phyloP scores from a whole-genome alignment of 2,888 invertebrate species.

The Drosophila ustulata region DNA sequence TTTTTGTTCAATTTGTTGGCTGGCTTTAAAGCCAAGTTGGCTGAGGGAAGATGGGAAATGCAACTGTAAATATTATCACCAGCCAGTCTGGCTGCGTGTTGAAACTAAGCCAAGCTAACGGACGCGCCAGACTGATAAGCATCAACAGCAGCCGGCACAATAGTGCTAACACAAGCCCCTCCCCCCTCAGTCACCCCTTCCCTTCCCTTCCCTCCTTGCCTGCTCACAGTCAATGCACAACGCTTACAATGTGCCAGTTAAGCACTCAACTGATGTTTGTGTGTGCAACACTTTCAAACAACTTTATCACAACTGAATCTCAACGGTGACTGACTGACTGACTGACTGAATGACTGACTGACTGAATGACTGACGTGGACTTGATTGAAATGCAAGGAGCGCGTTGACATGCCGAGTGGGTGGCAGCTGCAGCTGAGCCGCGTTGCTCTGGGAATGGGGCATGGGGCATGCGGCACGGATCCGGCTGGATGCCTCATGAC shows the following conservation, averaged over 20 bases:
- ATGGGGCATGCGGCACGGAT: slow-evolving; percentile 1
- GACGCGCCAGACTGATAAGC: slow-evolving; percentile 75
- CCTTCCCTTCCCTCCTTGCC: background rate
- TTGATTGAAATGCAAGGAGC: slow-evolving; percentile 79
- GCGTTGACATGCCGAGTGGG: slow-evolving; percentile 74
- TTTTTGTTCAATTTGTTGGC: background rate
- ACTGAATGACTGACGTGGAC: slow-evolving; percentile 55
- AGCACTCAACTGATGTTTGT: slow-evolving; percentile 50
- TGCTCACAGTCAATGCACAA: background rate
- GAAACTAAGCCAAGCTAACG: slow-evolving; percentile 66
- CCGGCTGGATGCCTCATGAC: slow-evolving; percentile 9
- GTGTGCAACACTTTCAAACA: slow-evolving; percentile 77
- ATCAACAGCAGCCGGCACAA: slow-evolving; percentile 63
- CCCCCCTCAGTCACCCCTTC: background rate
- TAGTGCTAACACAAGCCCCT: slow-evolving; percentile 14
- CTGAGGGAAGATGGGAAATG: slow-evolving; percentile 49
- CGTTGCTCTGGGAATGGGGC: slow-evolving; percentile 4
- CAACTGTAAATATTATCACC: slow-evolving; percentile 66
- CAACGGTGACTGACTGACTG: slow-evolving; percentile 54
- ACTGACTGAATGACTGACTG: slow-evolving; percentile 34
- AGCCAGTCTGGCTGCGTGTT: slow-evolving; percentile 63
- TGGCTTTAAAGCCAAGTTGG: slow-evolving; percentile 5
- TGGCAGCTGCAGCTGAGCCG: slow-evolving; percentile 44
- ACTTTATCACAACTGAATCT: slow-evolving; percentile 78
- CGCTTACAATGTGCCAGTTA: slow-evolving; percentile 66